phyloP scores from a whole-genome alignment of 2,888 invertebrate species.

The Pammene aurita region DNA sequence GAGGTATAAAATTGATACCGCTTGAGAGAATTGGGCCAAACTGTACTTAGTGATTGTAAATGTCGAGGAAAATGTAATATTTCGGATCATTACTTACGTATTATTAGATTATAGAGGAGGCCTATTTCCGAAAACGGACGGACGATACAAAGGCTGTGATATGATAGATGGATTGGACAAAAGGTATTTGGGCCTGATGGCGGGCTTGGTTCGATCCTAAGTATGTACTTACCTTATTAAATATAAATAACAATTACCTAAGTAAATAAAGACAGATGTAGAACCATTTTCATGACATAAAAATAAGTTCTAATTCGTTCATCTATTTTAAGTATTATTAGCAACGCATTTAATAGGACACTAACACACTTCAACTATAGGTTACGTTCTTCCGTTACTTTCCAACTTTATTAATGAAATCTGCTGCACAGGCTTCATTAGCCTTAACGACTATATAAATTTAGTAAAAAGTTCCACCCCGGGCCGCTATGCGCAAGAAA shows the following conservation, averaged over 20 bases:
- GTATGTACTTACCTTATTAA: background rate
- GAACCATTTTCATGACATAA: no score
- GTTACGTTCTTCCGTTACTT: no score
- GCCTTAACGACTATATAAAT: no score
- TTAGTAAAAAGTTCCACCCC: no score
- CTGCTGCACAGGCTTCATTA: no score
- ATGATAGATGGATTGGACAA: background rate
- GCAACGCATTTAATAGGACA: no score
- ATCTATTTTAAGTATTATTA: no score
- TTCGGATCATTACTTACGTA: background rate
- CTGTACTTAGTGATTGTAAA: slow-evolving; percentile 23
- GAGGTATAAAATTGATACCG: slow-evolving; percentile 37
- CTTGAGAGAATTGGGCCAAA: slow-evolving; percentile 41
- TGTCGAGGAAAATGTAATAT: slow-evolving; percentile 22
- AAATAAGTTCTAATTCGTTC: no score
- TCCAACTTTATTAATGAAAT: no score
- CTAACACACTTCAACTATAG: no score
- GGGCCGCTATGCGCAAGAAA: no score
- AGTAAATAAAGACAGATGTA: background rate
- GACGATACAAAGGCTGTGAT: background rate
- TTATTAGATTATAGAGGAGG: slow-evolving; percentile 1
- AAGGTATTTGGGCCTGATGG: background rate
- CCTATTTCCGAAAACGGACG: background rate
- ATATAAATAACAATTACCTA: background rate
- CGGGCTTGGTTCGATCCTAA: background rate